phyloP scores from a whole-genome alignment of 2,797 vertebrate species.

The Cygnus olor region DNA sequence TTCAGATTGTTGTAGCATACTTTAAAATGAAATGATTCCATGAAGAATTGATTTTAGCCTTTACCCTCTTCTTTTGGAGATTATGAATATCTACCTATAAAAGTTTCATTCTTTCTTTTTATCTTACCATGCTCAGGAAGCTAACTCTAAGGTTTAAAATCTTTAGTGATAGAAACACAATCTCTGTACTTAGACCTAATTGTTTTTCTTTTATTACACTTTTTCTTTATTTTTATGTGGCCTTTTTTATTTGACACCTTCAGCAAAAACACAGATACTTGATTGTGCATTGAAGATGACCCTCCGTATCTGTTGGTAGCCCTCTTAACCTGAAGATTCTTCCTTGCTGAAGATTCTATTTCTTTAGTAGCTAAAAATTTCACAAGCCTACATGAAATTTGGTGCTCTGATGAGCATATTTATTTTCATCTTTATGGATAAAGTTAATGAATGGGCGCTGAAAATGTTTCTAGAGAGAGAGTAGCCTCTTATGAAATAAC shows the following conservation, averaged over 20 bases:
- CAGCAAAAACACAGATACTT: background rate
- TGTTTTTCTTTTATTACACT: background rate
- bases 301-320: background rate
- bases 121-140: background rate
- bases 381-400: background rate
- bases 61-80: background rate
- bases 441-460: background rate
- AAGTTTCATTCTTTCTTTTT: background rate
- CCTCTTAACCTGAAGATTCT: background rate
- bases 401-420: background rate
- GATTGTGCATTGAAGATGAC: background rate
- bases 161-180: background rate
- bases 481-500: background rate
- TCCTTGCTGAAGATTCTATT: background rate
- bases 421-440: background rate
- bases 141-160: background rate
- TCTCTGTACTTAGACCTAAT: background rate
- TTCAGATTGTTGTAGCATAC: background rate
- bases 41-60: conserved; percentile 5
- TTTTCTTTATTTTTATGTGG: background rate
- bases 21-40: conserved; percentile 2
- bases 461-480: background rate
- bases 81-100: background rate
- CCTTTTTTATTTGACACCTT: background rate
- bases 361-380: background rate